Conservation (phyloP, 2,113 vertebrate species). For the Anoplopoma fimbria region DNA sequence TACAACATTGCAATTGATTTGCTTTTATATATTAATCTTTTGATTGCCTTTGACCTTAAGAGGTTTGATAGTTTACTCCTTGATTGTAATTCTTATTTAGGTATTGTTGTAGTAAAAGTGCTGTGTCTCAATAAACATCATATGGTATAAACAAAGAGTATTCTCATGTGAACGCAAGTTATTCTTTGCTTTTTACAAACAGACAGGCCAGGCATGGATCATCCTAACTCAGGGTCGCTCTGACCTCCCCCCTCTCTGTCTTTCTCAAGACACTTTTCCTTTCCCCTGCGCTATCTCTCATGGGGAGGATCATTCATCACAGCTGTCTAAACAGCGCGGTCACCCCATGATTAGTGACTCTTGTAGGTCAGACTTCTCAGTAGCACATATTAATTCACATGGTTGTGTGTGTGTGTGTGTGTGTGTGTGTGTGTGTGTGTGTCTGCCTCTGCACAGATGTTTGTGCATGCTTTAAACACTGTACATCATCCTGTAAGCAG, state of each 20-base stretch:
- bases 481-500: slow-evolving; percentile 46
- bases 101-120: neutral
- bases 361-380: slow-evolving; percentile 35
- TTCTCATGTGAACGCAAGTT: neutral
- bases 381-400: slow-evolving; percentile 38
- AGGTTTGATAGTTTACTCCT: neutral
- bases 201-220: slow-evolving; percentile 26
- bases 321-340: slow-evolving; percentile 55
- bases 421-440: slow-evolving; percentile 5
- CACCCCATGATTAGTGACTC: slow-evolving; percentile 48
- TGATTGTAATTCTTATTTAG: neutral
- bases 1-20: neutral
- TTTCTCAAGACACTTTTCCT: slow-evolving; percentile 15
- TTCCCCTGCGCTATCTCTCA: slow-evolving; percentile 43
- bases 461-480: slow-evolving; percentile 38
- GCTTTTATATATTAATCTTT: neutral
- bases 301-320: slow-evolving; percentile 56
- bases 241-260: slow-evolving; percentile 19
- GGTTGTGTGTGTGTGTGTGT: neutral
- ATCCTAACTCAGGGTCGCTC: slow-evolving; percentile 40
- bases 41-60: neutral
- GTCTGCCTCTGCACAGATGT: slow-evolving; percentile 25
- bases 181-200: neutral
- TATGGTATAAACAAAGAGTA: neutral
- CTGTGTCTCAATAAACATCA: neutral